phyloP scores from a whole-genome alignment of 2,888 invertebrate species.

The Salpingus planirostris region DNA sequence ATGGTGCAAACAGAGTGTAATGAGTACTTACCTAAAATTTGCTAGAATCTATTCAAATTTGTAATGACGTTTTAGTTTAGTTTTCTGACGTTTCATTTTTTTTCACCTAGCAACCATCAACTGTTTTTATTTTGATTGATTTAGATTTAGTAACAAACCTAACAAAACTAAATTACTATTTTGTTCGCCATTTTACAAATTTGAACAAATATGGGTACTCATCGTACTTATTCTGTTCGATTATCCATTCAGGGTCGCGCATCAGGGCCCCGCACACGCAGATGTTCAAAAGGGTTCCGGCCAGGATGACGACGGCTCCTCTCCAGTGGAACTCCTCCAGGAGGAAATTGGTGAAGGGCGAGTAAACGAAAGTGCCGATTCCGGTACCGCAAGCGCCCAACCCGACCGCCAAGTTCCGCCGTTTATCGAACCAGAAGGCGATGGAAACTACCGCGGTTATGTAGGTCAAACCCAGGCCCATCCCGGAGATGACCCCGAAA shows the following conservation, averaged over 20 bases:
- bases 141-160: no score
- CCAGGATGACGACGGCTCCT: constrained; percentile 69
- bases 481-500: constrained; percentile 75
- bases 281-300: constrained; percentile 75
- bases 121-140: no score
- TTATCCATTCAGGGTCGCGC: constrained; percentile 82
- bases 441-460: constrained; percentile 87
- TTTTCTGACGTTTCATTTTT: no score
- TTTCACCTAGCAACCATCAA: no score
- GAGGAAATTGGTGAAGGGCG: constrained; percentile 73
- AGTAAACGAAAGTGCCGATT: constrained; percentile 80
- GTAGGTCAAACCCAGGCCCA: constrained; percentile 77
- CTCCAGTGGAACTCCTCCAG: constrained; percentile 78
- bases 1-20: constrained; percentile 2
- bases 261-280: constrained; percentile 80
- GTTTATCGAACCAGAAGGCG: constrained; percentile 88
- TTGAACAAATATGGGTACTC: constrained; percentile 3
- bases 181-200: no score
- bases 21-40: not conserved
- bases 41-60: no score
- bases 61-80: no score
- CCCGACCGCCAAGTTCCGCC: constrained; percentile 76
- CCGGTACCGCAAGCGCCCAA: constrained; percentile 84
- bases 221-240: constrained; percentile 50
- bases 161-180: no score